These are phyloP conservation scores for Caretta caretta DNA, from an alignment of 2,113 vertebrate species.

Conservation along the genomic window DNA sequence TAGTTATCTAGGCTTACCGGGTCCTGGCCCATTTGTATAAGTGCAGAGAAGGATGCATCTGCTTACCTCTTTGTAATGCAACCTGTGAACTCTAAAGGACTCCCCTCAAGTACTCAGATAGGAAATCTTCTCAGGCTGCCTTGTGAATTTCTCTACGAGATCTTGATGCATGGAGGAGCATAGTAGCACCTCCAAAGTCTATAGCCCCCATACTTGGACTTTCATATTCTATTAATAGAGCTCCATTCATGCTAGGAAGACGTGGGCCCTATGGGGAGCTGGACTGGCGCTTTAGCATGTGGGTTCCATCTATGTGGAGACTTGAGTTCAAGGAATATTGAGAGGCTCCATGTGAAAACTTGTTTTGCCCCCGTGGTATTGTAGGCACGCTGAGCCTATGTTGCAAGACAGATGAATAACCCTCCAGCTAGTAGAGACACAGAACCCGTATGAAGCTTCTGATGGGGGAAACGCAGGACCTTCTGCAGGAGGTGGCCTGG, in stretches of 20 bases:
- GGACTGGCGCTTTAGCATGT: background rate
- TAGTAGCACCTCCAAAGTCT: background rate
- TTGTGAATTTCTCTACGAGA: background rate
- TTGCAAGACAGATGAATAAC: too few relatives aligned
- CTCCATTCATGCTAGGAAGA: background rate
- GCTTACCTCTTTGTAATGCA: background rate
- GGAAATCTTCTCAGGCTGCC: background rate
- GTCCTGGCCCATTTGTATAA: background rate
- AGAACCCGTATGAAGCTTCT: too few relatives aligned
- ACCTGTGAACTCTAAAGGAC: background rate
- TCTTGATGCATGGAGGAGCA: background rate
- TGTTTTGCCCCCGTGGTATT: background rate
- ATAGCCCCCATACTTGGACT: background rate
- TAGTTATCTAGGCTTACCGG: background rate
- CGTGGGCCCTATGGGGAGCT: background rate
- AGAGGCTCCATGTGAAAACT: background rate
- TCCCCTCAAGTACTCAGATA: background rate
- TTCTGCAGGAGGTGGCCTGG: background rate
- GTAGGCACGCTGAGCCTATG: too few relatives aligned
- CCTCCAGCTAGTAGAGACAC: too few relatives aligned
- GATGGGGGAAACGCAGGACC: too few relatives aligned
- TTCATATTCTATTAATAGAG: background rate
- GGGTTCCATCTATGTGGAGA: background rate
- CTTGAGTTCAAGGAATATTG: background rate
- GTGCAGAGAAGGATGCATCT: background rate